Conservation (phyloP, 2,113 vertebrate species). For the Lutjanus erythropterus region DNA sequence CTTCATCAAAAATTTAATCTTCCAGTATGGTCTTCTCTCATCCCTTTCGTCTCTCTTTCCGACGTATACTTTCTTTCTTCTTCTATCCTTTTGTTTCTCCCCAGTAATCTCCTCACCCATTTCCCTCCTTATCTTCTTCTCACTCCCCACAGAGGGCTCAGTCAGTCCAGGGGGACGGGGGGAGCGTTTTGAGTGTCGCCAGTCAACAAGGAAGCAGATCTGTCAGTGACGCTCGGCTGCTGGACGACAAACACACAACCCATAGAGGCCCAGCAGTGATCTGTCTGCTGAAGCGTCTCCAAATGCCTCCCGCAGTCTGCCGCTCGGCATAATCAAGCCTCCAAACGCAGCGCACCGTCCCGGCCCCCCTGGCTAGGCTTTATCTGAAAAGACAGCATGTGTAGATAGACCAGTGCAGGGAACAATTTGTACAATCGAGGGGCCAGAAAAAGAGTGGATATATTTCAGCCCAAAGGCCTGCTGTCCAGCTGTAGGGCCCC, state of each 20-base stretch:
- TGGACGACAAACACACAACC: conserved; percentile 66
- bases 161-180: conserved; percentile 5
- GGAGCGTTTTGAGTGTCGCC: conserved; percentile 38
- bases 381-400: conserved; percentile 70
- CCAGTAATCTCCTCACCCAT: conserved; percentile 6
- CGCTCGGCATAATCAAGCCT: conserved; percentile 66
- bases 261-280: conserved; percentile 58
- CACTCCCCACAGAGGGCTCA: conserved; percentile 30
- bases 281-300: conserved; percentile 64
- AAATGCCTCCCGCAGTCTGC: conserved; percentile 66
- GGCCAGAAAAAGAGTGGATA: conserved; percentile 41
- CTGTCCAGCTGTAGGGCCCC: conserved; percentile 57
- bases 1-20: not conserved
- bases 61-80: not conserved
- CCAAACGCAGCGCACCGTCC: conserved; percentile 47
- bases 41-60: not conserved
- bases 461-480: conserved; percentile 32
- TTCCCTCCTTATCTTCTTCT: conserved; percentile 14
- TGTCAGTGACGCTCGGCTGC: conserved; percentile 55
- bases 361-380: conserved; percentile 53
- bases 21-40: not conserved
- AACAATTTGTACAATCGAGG: conserved; percentile 65
- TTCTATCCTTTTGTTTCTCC: conserved; percentile 10
- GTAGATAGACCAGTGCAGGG: conserved; percentile 36
- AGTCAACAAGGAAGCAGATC: conserved; percentile 66